phyloP scores from a whole-genome alignment of 2,888 invertebrate species.

The Brachypterus glaber region DNA sequence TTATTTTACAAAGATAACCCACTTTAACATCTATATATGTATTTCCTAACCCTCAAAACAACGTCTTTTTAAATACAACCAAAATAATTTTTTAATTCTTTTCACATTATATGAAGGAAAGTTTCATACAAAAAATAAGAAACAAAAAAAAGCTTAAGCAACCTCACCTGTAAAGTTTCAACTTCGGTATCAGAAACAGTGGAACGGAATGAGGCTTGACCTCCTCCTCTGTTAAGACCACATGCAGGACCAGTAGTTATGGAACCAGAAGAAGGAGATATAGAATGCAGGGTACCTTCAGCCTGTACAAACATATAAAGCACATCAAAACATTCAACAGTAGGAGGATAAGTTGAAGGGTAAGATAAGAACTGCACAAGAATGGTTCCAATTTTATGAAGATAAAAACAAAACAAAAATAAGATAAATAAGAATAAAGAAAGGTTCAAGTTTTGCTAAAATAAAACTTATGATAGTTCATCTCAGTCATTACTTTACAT shows the following conservation, averaged over 20 bases:
- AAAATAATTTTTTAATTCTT: background rate
- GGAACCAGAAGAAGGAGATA: constrained; percentile 61
- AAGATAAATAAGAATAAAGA: no score
- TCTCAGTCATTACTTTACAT: no score
- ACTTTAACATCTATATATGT: no score
- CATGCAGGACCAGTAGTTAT: constrained; percentile 68
- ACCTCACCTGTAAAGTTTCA: constrained; percentile 79
- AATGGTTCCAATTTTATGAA: no score
- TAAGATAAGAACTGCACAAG: no score
- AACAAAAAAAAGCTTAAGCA: constrained; percentile 5
- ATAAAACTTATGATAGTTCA: no score
- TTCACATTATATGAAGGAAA: constrained; percentile 2
- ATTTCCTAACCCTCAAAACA: no score
- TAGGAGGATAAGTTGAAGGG: no score
- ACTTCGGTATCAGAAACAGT: constrained; percentile 93
- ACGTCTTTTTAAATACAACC: no score
- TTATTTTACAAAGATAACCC: no score
- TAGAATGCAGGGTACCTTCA: constrained; percentile 53
- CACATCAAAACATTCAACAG: constrained; percentile 21
- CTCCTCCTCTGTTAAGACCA: constrained; percentile 59
- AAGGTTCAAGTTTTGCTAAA: no score
- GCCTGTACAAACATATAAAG: constrained; percentile 38
- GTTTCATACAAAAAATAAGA: background rate
- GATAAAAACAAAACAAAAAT: no score
- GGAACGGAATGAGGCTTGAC: constrained; percentile 71